These are phyloP conservation scores for Phrynocephalus vlangalii DNA, from an alignment of 2,797 vertebrate genomes.

Conservation along the genomic window DNA sequence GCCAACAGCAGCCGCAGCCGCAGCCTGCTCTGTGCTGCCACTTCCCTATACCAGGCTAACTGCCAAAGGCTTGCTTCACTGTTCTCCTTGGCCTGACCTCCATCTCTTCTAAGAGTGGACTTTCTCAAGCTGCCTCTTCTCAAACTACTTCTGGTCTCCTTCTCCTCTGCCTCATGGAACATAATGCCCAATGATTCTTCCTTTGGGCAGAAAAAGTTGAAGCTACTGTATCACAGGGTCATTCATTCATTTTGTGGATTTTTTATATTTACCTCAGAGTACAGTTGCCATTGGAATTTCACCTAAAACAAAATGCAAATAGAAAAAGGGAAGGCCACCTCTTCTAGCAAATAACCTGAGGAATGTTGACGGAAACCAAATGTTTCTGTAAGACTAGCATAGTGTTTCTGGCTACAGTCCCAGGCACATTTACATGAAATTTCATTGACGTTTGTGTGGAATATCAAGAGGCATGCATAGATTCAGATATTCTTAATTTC, in stretches of 20 bases:
- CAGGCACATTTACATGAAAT: not conserved
- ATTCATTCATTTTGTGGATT: not conserved
- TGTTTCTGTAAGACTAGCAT: not conserved
- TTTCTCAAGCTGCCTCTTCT: not conserved
- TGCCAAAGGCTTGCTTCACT: slow-evolving; percentile 5
- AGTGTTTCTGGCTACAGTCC: not conserved
- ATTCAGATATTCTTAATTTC: no score
- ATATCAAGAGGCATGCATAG: not conserved
- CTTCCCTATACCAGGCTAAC: not conserved
- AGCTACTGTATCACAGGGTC: not conserved
- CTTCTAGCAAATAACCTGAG: not conserved
- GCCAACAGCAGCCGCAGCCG: not conserved
- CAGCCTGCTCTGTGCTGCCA: rapidly evolving
- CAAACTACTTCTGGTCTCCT: not conserved
- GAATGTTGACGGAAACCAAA: not conserved
- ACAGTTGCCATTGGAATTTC: not conserved
- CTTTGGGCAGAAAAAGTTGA: not conserved
- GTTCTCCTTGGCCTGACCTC: slow-evolving; percentile 25
- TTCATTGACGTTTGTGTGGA: not conserved
- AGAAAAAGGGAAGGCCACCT: not conserved
- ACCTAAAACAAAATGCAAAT: not conserved
- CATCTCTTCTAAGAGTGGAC: not conserved
- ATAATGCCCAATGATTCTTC: not conserved
- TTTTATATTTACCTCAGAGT: not conserved
- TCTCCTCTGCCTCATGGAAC: not conserved